phyloP scores from a whole-genome alignment of 2,113 vertebrate species.

The Elephas maximus region DNA sequence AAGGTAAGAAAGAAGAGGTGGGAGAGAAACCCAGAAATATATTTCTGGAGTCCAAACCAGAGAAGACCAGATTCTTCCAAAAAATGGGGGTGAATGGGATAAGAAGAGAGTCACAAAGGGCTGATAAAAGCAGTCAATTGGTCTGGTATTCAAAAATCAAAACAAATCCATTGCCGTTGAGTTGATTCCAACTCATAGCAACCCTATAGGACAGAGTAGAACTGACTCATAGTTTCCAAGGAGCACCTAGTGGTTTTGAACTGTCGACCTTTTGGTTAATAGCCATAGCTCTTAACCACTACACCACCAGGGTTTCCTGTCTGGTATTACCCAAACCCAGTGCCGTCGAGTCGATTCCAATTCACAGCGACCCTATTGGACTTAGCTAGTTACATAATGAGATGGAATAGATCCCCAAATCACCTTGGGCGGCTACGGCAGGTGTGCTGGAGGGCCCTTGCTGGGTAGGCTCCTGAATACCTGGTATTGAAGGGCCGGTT shows the following conservation, averaged over 20 bases:
- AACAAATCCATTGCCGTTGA: too few relatives aligned
- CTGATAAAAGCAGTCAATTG: neutral
- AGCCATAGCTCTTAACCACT: too few relatives aligned
- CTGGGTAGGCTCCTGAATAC: neutral
- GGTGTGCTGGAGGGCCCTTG: accelerated
- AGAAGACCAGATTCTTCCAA: neutral
- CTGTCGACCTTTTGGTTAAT: too few relatives aligned
- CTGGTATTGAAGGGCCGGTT: neutral
- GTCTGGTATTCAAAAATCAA: neutral
- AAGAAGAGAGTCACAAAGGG: neutral
- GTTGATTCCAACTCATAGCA: too few relatives aligned
- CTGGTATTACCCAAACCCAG: too few relatives aligned
- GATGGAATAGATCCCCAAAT: neutral
- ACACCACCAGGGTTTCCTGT: too few relatives aligned
- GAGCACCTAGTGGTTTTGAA: too few relatives aligned
- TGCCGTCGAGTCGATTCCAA: too few relatives aligned
- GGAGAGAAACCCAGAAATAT: neutral
- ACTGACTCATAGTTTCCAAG: too few relatives aligned
- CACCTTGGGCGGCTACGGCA: neutral
- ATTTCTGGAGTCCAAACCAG: neutral
- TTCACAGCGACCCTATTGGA: too few relatives aligned
- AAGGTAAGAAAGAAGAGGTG: neutral
- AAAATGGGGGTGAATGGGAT: neutral
- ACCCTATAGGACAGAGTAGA: too few relatives aligned
- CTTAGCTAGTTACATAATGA: neutral